Base-by-base conservation (phyloP, 2,888 invertebrate genomes). In the Thera britannica region DNA sequence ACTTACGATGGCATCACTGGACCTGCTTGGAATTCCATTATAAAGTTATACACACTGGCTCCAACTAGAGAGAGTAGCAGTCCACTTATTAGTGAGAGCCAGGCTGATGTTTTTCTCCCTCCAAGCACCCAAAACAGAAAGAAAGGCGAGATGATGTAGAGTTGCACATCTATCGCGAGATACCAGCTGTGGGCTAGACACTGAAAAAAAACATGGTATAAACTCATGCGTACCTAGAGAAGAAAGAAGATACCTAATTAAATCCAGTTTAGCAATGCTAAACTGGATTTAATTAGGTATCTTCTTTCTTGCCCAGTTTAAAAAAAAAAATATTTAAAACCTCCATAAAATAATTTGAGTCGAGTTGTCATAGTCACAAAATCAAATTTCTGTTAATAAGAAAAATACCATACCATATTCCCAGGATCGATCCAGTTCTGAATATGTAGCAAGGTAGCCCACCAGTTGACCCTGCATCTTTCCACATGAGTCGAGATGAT, bases 101-200 rank as follows among this genome's bases (percentile, higher is more conserved):
- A 90, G 0, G 88, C 87, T 0, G 76, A 48, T 4, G 61, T 56
- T 49, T 74, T 78, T 54, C 69, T 82, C 0, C 79, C 76, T 2
- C 81, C 79, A 0, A 91, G 72, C 2, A 89, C 78, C 85, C 88
- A 91, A 60, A 82, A 81, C 2, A 91, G 75, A 2, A 90, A 72
- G 0, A 91, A 35, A 0, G 91, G 91, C 0, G 90, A 89, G 8
- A 90, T 34, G 2, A 90, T 79, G 68, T 90, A 82, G 0, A 90
- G 81, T 35, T 91, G 91, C 2, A 90, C 80, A 59, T 91, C 91
- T 8, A 91, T 83, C 0, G 90, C 89, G 2, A 91, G 70, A 70
- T 90, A 91, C 91, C 90, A 91, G 0, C 83, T 80, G 68, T 87
- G 88, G 2, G 80, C 65, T 0, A 90, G 70, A 65, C 91, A 90